Conservation (phyloP, 2,113 vertebrate species). For the Urocolius indicus region DNA sequence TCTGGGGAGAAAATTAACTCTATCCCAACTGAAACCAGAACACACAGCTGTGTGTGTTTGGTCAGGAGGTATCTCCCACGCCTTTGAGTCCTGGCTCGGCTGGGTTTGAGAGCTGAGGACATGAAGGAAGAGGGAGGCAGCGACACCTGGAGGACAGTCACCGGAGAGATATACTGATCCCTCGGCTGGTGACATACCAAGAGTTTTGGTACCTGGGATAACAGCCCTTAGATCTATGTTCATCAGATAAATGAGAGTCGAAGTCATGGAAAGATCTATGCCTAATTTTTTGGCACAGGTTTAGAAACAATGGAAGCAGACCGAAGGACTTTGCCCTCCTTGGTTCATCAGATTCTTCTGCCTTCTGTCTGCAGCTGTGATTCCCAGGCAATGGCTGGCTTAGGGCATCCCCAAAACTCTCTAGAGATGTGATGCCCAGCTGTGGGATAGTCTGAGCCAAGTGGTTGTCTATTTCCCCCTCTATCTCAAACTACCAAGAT, state of each 20-base stretch:
- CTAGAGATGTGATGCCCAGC: background rate
- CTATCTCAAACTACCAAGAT: background rate
- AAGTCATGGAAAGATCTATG: background rate
- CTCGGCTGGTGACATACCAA: background rate
- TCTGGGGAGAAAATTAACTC: no score
- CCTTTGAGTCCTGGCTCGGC: background rate
- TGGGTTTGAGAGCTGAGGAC: background rate
- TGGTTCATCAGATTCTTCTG: background rate
- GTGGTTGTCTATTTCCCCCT: background rate
- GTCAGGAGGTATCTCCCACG: background rate
- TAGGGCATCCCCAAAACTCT: background rate
- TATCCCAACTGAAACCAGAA: no score
- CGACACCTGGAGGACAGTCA: conserved; percentile 29
- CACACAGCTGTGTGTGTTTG: no score
- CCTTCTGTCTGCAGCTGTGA: background rate
- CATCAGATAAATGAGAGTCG: background rate
- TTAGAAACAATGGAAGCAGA: background rate
- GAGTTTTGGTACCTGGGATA: background rate
- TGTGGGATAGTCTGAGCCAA: background rate
- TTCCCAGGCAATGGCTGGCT: background rate
- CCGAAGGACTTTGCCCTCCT: background rate
- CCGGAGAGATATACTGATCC: background rate
- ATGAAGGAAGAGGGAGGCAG: background rate
- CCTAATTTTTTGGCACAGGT: background rate
- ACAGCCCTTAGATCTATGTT: rapidly evolving